Percentiles rank a stretch among this genome's conserved stretches.
Conservation (phyloP, 35 echinoderm and acorn worm species). For the Apostichopus californicus region DNA sequence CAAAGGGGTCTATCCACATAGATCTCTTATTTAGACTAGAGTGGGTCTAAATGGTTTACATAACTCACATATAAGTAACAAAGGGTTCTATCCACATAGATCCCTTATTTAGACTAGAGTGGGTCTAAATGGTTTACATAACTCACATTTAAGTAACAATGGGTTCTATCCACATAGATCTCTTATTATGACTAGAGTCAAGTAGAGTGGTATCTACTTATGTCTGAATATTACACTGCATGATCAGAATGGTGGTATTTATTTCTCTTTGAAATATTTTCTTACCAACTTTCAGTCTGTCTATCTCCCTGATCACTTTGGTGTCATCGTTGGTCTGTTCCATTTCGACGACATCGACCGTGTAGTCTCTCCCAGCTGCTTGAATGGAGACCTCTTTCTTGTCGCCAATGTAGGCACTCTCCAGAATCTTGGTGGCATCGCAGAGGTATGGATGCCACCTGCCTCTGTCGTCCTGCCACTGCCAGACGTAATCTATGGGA, state of each 20-base stretch:
- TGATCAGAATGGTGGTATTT: background rate
- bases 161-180: too few species aligned
- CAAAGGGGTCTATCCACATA: too few species aligned
- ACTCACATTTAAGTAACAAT: too few species aligned
- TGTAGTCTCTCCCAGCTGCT: constrained; percentile 60
- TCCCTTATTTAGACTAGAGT: too few species aligned
- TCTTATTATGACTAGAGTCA: too few species aligned
- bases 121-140: too few species aligned
- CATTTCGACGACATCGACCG: constrained; percentile 77
- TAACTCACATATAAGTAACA: too few species aligned
- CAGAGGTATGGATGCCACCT: constrained; percentile 69
- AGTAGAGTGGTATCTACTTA: too few species aligned
- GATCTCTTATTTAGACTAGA: too few species aligned
- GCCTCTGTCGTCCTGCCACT: constrained; percentile 93
- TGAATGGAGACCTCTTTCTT: constrained; percentile 54
- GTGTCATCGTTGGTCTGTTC: constrained; percentile 81
- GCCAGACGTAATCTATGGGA: constrained; percentile 80
- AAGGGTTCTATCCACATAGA: too few species aligned
- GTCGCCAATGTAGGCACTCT: constrained; percentile 37
- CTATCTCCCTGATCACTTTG: constrained; percentile 56
- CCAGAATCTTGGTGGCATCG: constrained; percentile 46
- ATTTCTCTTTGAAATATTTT: background rate
- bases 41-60: too few species aligned
- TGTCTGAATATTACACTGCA: background rate
- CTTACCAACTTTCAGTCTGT: constrained; percentile 71